These are phyloP conservation scores for Pachycephala philippinensis DNA, from an alignment of 2,113 vertebrate species.

Conservation along the genomic window DNA sequence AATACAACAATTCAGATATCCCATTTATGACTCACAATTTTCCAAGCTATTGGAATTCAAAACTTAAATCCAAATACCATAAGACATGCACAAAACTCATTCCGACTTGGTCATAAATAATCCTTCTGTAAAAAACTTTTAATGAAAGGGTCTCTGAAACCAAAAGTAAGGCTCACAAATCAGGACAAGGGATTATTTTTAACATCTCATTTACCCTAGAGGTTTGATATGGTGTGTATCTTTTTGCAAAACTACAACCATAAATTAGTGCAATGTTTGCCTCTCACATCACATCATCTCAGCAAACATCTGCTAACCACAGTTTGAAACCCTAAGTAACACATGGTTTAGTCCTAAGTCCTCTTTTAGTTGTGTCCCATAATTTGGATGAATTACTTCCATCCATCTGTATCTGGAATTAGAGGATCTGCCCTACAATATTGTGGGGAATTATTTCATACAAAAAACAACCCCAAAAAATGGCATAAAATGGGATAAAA, in stretches of 20 bases:
- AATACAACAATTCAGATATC: not conserved
- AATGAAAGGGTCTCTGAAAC: not conserved
- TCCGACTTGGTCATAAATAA: accelerated
- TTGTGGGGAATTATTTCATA: not conserved
- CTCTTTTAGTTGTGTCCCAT: not conserved
- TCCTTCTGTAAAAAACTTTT: not conserved
- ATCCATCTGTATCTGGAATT: not conserved
- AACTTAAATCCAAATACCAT: not conserved
- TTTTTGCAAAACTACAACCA: not conserved
- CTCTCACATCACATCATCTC: not conserved
- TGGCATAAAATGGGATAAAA: not conserved
- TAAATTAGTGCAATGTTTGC: not conserved
- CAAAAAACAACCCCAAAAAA: not conserved
- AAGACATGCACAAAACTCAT: not conserved
- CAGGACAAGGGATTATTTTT: not conserved
- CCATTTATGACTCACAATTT: not conserved
- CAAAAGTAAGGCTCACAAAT: not conserved
- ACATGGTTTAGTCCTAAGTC: not conserved
- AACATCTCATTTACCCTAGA: not conserved
- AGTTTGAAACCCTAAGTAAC: not conserved
- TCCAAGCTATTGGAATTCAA: not conserved
- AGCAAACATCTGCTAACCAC: not conserved
- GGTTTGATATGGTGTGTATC: not conserved
- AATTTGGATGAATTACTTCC: not conserved
- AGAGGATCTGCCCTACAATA: not conserved